phyloP scores from a whole-genome alignment of 30 jellyfish, hydroid and myxozoan species.

The Phacellophora camtschatica region DNA sequence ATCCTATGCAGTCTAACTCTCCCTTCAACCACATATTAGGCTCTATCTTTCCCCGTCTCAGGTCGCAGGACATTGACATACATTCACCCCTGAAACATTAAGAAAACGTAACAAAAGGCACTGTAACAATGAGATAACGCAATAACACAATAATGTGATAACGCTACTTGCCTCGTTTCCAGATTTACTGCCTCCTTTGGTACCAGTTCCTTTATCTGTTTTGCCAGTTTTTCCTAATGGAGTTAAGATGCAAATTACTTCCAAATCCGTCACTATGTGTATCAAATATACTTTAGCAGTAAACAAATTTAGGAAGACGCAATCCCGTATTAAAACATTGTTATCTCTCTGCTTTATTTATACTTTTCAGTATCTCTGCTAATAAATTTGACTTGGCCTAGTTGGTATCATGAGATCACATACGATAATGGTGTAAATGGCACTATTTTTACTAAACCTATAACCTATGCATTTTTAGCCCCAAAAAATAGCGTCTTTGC shows the following conservation, averaged over 20 bases:
- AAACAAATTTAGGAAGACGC: too few species aligned
- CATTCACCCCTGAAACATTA: neutral
- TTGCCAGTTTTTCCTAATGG: conserved; percentile 8
- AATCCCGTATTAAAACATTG: too few species aligned
- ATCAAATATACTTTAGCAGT: too few species aligned
- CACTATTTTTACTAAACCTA: neutral
- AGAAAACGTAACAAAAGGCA: neutral
- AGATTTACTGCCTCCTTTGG: conserved; percentile 31
- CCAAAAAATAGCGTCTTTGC: neutral
- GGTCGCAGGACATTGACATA: too few species aligned
- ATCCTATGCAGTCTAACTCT: too few species aligned
- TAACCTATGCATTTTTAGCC: neutral
- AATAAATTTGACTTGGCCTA: too few species aligned
- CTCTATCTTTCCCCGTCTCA: too few species aligned
- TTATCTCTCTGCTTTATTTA: too few species aligned
- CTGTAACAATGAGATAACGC: neutral
- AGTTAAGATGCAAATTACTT: neutral
- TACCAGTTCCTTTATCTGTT: conserved; percentile 17
- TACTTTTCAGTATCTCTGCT: too few species aligned
- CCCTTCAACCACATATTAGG: too few species aligned
- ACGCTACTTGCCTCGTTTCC: conserved; percentile 43
- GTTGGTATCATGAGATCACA: neutral
- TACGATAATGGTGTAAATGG: neutral
- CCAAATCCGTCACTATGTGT: too few species aligned
- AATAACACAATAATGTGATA: neutral